Percentiles rank a stretch among this genome's conserved stretches.
phyloP scores from a whole-genome alignment of 2,113 vertebrate species.

The Pleuronectes platessa region DNA sequence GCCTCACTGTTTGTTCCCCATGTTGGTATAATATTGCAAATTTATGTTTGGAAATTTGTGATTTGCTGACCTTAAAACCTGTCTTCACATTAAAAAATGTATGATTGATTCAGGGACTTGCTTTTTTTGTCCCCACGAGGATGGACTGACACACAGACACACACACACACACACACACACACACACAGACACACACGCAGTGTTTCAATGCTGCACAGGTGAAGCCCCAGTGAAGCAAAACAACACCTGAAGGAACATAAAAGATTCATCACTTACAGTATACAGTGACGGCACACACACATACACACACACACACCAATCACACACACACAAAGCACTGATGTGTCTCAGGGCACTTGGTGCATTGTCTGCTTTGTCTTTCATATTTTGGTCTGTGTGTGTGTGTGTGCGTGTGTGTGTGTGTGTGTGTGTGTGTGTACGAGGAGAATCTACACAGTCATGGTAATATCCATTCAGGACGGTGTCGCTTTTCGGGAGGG shows the following conservation, averaged over 20 bases:
- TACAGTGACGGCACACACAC: conserved; percentile 22
- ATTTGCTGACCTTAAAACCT: neutral
- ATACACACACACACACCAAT: conserved; percentile 22
- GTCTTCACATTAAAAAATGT: neutral
- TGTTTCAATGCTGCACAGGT: conserved; percentile 54
- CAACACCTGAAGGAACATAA: conserved; percentile 73
- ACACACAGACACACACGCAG: neutral
- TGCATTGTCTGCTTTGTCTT: conserved; percentile 41
- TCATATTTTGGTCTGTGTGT: neutral
- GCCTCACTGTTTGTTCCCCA: neutral
- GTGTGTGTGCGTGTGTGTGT: neutral
- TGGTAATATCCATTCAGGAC: conserved; percentile 73
- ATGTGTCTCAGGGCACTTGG: conserved; percentile 11
- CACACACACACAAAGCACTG: conserved; percentile 17
- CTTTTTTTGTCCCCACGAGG: neutral
- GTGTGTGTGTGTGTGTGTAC: neutral
- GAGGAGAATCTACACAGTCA: conserved; percentile 63
- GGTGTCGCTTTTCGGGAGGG: conserved; percentile 72
- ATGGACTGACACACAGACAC: neutral
- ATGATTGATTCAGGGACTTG: neutral
- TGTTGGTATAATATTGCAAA: neutral
- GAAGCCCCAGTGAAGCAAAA: conserved; percentile 56
- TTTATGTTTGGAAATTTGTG: neutral
- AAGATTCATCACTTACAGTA: conserved; percentile 65
- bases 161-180: conserved; percentile 2